These are phyloP conservation scores for Embiotoca jacksoni DNA, from an alignment of 2,113 vertebrate species.

Conservation along the genomic window DNA sequence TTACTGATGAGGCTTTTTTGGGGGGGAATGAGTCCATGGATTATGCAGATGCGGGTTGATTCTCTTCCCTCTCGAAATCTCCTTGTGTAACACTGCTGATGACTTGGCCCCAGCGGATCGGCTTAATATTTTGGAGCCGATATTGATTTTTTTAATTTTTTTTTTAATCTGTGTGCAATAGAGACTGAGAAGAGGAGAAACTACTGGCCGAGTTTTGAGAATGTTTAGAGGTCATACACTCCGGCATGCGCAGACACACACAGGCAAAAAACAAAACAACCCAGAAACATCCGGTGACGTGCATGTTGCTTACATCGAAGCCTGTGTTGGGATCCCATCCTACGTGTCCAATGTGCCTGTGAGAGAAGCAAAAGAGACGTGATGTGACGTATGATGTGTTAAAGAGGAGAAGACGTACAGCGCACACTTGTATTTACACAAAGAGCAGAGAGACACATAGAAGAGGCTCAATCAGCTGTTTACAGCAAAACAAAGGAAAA, in stretches of 20 bases:
- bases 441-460: background rate
- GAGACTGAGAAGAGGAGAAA: slow-evolving; percentile 15
- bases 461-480: background rate
- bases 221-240: slow-evolving; percentile 10
- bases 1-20: slow-evolving; percentile 50
- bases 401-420: background rate
- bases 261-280: background rate
- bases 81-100: slow-evolving; percentile 62
- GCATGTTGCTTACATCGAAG: slow-evolving; percentile 93
- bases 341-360: slow-evolving; percentile 96
- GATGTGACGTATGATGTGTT: background rate
- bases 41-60: slow-evolving; percentile 70
- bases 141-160: slow-evolving; percentile 15
- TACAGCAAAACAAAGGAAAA: background rate
- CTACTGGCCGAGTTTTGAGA: slow-evolving; percentile 14
- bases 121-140: slow-evolving; percentile 36
- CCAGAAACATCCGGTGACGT: background rate
- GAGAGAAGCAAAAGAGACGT: background rate
- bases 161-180: slow-evolving; percentile 10
- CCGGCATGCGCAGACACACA: background rate
- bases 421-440: background rate
- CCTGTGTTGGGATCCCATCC: slow-evolving; percentile 99
- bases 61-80: slow-evolving; percentile 53
- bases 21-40: slow-evolving; percentile 59
- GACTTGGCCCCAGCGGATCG: slow-evolving; percentile 7